Percentiles rank a stretch among this genome's conserved stretches.
Conservation (phyloP, 2,797 vertebrate genomes). For the Argya squamiceps region DNA sequence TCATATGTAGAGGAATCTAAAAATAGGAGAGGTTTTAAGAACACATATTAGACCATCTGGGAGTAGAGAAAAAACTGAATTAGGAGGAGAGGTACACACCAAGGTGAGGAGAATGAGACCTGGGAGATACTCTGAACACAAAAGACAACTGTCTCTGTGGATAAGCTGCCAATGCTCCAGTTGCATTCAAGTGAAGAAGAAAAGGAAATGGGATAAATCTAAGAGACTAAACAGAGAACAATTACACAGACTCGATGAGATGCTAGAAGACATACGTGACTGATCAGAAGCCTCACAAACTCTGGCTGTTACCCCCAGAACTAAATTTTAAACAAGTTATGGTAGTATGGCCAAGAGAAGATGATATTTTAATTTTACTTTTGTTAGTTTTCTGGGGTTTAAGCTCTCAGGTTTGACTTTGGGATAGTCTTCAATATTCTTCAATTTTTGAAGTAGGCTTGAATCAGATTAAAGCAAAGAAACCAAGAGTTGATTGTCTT, state of each 20-base stretch:
- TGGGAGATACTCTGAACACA: background rate
- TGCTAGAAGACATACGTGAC: background rate
- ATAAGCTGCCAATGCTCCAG: background rate
- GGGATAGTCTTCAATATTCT: background rate
- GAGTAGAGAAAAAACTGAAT: background rate
- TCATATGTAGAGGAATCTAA: background rate
- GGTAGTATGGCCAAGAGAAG: background rate
- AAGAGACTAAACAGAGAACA: background rate
- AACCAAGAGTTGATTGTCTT: background rate
- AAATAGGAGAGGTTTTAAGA: slow-evolving; percentile 17
- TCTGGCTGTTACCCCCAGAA: background rate
- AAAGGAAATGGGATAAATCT: background rate
- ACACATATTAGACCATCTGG: background rate
- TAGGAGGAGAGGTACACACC: background rate
- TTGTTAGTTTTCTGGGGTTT: background rate
- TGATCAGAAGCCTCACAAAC: background rate
- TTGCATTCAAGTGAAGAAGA: background rate
- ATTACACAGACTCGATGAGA: background rate
- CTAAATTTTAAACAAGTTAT: background rate
- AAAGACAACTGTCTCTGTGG: background rate
- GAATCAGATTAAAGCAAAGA: background rate
- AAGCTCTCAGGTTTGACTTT: background rate
- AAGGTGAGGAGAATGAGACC: background rate
- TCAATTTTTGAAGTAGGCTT: accelerated
- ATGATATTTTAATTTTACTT: background rate